Base-by-base conservation (phyloP, 2,797 vertebrate genomes). In the Chelon labrosus region DNA sequence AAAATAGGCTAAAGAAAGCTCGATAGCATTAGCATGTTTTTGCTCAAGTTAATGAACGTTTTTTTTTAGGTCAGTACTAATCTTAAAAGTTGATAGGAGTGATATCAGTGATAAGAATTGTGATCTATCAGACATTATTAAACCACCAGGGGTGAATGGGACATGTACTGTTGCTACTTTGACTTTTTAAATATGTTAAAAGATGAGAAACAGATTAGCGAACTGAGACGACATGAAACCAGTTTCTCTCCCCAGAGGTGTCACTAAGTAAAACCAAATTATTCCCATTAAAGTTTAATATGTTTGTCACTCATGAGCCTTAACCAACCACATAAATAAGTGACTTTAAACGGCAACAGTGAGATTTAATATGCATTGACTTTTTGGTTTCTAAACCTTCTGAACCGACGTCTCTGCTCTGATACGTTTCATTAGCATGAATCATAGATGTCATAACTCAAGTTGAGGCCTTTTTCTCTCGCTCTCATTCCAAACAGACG, bases 281-380 rank as follows among this genome's bases (percentile, higher is more conserved):
- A 70, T 63, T 71, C 55, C 59, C 17, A n/a, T 56, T 63, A 71
- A 47, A 53, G 65, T 84, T 87, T 67, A 77, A 55, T 74, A 71
- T 78, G 72, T 65, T 80, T 57, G 57, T 80, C 84, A 55, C 69
- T 80, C 86, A 87, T 83, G 85, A 85, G 73, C 76, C 87, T 73
- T 79, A 81, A 81, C 85, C 67, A 79, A 83, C 88, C 60, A 9
- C 65, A 80, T 84, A 66, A 66, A 73, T 65, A 20, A 44, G 63
- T 85, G 84, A 65, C 78, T 85, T 78, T 61, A 76, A 78, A 1
- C 7, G 31, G 31, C 63, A 89, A 82, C 73, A 65, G 83, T 80
- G 81, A 73, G 80, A n/a, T 79, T 89, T 62, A 78, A 64, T 53
- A 4, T 2, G 41, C 50, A 8, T 38, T 49, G 52, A 65, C 68